These are phyloP conservation scores for Aphelinus certus DNA, from an alignment of 1,140 invertebrate species.

Conservation along the genomic window DNA sequence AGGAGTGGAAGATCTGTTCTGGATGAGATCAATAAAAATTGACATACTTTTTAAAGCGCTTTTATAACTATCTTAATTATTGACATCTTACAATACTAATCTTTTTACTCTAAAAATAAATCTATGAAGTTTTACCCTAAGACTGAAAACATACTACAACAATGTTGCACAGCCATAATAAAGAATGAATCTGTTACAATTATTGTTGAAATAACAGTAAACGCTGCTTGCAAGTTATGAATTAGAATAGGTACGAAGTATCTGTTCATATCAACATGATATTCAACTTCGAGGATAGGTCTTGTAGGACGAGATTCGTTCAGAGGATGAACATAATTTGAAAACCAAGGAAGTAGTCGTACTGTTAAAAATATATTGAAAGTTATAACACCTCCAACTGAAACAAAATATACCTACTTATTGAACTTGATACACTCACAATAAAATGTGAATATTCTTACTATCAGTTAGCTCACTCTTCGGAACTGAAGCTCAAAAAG, in stretches of 20 bases:
- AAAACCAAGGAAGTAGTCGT: not conserved
- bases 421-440: too few relatives aligned
- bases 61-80: too few relatives aligned
- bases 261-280: constrained; percentile 7
- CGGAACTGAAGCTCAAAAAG: not conserved
- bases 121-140: constrained; percentile 13
- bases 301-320: not conserved
- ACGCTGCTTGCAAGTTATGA: constrained; percentile 14
- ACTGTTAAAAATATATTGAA: not conserved
- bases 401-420: not conserved
- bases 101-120: too few relatives aligned
- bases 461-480: not conserved
- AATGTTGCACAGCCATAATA: constrained; percentile 15
- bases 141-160: constrained; percentile 21
- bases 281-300: constrained; percentile 8
- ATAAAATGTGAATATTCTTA: too few relatives aligned
- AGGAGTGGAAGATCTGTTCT: too few relatives aligned
- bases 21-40: too few relatives aligned
- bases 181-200: constrained; percentile 12
- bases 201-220: not conserved
- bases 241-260: constrained; percentile 22
- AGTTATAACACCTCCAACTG: not conserved
- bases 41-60: too few relatives aligned
- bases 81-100: too few relatives aligned
- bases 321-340: not conserved